These are phyloP conservation scores for Lordiphosa stackelbergi DNA, from an alignment of 1,140 invertebrate genomes.

Conservation along the genomic window DNA sequence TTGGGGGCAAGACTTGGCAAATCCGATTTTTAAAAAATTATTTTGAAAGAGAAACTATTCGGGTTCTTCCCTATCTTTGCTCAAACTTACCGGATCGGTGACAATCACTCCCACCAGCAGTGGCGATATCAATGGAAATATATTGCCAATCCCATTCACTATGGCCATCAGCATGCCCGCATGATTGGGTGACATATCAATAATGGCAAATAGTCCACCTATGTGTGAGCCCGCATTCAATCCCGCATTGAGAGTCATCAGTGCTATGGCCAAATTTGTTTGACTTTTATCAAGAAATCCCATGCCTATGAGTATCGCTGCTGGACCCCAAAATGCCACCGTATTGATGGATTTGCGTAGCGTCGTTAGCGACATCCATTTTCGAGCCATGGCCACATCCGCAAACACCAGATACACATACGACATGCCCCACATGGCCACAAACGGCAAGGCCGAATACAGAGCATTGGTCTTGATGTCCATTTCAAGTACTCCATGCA, in stretches of 20 bases:
- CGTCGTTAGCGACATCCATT: constrained; percentile 53
- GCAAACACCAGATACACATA: constrained; percentile 79
- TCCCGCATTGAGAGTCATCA: constrained; percentile 85
- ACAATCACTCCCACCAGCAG: constrained; percentile 81
- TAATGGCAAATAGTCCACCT: constrained; percentile 83
- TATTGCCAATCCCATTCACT: constrained; percentile 85
- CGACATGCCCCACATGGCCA: constrained; percentile 83
- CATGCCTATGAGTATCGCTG: constrained; percentile 80
- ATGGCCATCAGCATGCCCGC: constrained; percentile 83
- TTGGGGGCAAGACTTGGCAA: too few relatives aligned
- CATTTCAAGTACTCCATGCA: constrained; percentile 84
- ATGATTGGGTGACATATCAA: constrained; percentile 87
- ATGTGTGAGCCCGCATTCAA: constrained; percentile 86
- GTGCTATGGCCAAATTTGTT: constrained; percentile 78
- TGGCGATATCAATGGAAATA: constrained; percentile 84
- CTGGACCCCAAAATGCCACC: constrained; percentile 80
- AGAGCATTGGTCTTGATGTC: constrained; percentile 86
- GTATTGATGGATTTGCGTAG: constrained; percentile 84
- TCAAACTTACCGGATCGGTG: constrained; percentile 80
- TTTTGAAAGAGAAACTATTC: too few relatives aligned
- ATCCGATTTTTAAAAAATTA: too few relatives aligned
- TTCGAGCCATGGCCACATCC: constrained; percentile 39
- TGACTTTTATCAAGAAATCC: constrained; percentile 78
- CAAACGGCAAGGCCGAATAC: constrained; percentile 87
- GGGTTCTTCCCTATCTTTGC: too few relatives aligned